Conservation (phyloP, 2,113 vertebrate genomes). For the Eonycteris spelaea region DNA sequence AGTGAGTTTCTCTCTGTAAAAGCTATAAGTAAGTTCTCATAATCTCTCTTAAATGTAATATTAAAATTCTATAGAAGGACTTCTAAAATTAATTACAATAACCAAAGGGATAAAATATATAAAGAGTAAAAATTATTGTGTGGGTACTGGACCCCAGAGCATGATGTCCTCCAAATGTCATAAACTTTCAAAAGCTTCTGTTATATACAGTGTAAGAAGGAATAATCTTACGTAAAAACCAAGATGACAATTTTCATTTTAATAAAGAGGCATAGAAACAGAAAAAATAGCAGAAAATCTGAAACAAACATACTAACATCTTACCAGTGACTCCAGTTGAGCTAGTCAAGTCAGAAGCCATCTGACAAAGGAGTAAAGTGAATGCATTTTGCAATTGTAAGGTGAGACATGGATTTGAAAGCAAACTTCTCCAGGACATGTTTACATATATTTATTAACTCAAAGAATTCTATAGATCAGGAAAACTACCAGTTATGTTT, state of each 20-base stretch:
- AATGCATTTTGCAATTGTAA: not conserved
- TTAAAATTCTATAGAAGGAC: not conserved
- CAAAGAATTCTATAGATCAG: not conserved
- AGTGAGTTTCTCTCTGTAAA: not conserved
- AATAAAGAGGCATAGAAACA: not conserved
- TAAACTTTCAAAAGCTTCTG: not conserved
- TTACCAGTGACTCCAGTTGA: not conserved
- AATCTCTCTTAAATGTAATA: not conserved
- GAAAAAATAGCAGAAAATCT: not conserved
- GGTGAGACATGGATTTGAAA: not conserved
- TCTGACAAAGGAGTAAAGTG: not conserved
- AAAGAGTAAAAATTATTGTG: not conserved
- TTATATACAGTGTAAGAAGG: not conserved
- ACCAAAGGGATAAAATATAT: not conserved
- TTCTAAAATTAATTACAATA: not conserved
- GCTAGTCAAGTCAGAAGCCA: not conserved
- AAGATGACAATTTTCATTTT: not conserved
- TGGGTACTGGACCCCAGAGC: not conserved
- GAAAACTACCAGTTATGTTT: not conserved
- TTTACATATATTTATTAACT: not conserved
- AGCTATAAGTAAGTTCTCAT: not conserved
- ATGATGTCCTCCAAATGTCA: not conserved
- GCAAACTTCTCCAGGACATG: not conserved
- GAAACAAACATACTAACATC: rapidly evolving
- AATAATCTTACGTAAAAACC: not conserved